Percentiles rank a stretch among this genome's conserved stretches.
Evolutionary conservation across 2,888 invertebrate genomes (phyloP).

Genomic region (Nomada goodeniana): DNA sequence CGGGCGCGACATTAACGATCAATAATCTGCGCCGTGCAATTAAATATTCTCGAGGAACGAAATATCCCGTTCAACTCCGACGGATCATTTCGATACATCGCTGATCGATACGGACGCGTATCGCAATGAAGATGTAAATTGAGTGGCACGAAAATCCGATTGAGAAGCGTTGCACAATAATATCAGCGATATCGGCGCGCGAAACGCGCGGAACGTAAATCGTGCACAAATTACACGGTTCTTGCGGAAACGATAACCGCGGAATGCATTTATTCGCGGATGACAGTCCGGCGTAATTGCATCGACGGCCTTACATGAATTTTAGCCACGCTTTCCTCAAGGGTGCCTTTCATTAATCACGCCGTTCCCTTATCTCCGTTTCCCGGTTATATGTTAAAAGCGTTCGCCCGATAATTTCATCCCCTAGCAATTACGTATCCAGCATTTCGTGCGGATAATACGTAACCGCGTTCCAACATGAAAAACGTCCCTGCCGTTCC

Average conservation of each 20-base stretch:
- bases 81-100: too few relatives aligned
- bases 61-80: too few relatives aligned
- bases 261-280: slow-evolving; percentile 35
- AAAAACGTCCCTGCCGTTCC: slow-evolving; percentile 15
- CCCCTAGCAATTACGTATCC: slow-evolving; percentile 37
- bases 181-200: neutral
- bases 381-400: slow-evolving; percentile 32
- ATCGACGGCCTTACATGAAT: slow-evolving; percentile 33
- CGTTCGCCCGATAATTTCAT: slow-evolving; percentile 44
- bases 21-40: too few relatives aligned
- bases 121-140: too few relatives aligned
- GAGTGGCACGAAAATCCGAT: too few relatives aligned
- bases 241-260: slow-evolving; percentile 24
- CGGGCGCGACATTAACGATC: too few relatives aligned
- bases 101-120: too few relatives aligned
- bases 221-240: slow-evolving; percentile 26
- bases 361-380: slow-evolving; percentile 25
- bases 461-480: slow-evolving; percentile 3
- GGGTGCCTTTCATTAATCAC: slow-evolving; percentile 53
- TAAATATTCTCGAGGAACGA: too few relatives aligned
- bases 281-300: slow-evolving; percentile 38
- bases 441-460: slow-evolving; percentile 13
- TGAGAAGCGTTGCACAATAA: too few relatives aligned
- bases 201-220: neutral
- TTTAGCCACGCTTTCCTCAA: slow-evolving; percentile 47